A percentile compares a stretch with the other conserved stretches of the same genome.
Conservation (phyloP, 2,797 vertebrate species). For the Pterois miles region DNA sequence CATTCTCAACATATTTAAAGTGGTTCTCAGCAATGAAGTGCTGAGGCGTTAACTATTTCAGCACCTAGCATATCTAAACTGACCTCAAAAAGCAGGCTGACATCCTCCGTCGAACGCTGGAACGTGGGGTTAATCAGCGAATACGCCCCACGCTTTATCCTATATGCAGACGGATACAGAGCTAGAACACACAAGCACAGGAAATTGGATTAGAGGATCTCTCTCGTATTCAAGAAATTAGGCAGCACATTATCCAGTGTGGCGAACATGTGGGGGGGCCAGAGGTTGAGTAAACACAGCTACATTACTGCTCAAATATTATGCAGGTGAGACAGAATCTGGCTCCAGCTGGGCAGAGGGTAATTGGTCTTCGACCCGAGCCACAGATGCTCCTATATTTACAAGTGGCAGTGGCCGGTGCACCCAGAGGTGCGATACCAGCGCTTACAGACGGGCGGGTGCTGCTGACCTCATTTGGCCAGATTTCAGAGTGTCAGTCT, state of each 20-base stretch:
- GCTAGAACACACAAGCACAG: conserved; percentile 73
- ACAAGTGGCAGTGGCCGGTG: conserved; percentile 6
- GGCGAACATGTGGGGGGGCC: conserved; percentile 28
- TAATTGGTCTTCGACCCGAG: conserved; percentile 48
- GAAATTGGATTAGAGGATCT: conserved; percentile 54
- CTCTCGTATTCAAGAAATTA: conserved; percentile 5
- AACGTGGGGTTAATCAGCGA: conserved; percentile 87
- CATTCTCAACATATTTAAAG: conserved; percentile 9
- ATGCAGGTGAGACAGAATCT: conserved; percentile 25
- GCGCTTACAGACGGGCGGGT: conserved; percentile 10
- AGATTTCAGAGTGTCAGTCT: conserved; percentile 41
- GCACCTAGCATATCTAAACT: conserved; percentile 15
- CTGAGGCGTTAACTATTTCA: neutral
- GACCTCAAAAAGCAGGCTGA: conserved; percentile 93
- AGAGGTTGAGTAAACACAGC: conserved; percentile 52
- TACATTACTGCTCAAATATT: conserved; percentile 67
- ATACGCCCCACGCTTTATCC: conserved; percentile 86
- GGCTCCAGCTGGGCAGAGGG: conserved; percentile 40
- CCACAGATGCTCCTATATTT: conserved; percentile 21
- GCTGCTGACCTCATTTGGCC: conserved; percentile 30
- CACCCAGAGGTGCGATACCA: conserved; percentile 23
- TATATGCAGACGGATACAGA: conserved; percentile 89
- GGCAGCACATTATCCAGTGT: neutral
- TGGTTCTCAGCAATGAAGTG: neutral
- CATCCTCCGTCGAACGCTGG: conserved; percentile 88